Evolutionary conservation across 2,888 invertebrate species (phyloP).

Genomic region (Bugulina stolonifera): DNA sequence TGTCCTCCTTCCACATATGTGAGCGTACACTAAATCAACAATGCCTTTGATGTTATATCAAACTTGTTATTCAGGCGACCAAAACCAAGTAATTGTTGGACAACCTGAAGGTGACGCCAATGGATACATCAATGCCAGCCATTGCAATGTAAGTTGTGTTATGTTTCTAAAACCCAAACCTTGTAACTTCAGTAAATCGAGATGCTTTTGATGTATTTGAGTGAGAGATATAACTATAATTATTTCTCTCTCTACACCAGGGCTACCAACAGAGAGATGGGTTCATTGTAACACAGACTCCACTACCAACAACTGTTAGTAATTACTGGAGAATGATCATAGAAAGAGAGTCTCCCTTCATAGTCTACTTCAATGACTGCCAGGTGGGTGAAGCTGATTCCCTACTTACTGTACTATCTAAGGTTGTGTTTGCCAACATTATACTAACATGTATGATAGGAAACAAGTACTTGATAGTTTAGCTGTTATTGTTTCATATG

Average conservation of each 20-base stretch:
- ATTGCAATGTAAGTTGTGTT: constrained; percentile 33
- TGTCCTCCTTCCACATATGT: too few species aligned
- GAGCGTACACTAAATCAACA: too few species aligned
- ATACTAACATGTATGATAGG: too few species aligned
- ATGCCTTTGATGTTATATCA: too few species aligned
- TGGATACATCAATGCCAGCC: constrained; percentile 50
- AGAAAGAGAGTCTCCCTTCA: background rate
- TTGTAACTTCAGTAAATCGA: too few species aligned
- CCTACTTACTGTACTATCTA: too few species aligned
- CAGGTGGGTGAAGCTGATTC: background rate
- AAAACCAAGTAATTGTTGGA: background rate
- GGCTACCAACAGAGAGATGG: constrained; percentile 38
- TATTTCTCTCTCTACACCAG: too few species aligned
- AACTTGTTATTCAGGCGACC: background rate
- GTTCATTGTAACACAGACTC: constrained; percentile 51
- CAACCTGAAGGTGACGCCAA: constrained; percentile 28
- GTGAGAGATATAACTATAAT: too few species aligned
- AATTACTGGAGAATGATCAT: constrained; percentile 46
- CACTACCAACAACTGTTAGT: constrained; percentile 42
- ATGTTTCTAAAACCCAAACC: background rate
- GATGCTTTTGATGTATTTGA: too few species aligned
- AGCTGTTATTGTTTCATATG: too few species aligned
- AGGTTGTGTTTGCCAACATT: too few species aligned
- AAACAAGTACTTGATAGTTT: too few species aligned
- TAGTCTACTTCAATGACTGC: constrained; percentile 19